A percentile compares a stretch with the other conserved stretches of the same genome.
phyloP scores from a whole-genome alignment of 2,888 invertebrate genomes.

The Netelia virgata region DNA sequence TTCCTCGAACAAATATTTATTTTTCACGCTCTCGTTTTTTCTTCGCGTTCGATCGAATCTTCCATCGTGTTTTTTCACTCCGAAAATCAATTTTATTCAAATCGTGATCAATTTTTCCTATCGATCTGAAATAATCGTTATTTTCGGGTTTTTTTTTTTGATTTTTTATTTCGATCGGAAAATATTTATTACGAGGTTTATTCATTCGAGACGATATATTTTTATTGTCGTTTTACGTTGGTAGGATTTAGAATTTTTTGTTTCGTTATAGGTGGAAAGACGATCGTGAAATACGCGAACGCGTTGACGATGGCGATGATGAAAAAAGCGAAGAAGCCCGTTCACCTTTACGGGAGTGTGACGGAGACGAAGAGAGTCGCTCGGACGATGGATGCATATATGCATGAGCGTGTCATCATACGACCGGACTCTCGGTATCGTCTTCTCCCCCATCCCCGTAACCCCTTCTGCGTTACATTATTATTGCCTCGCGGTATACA shows the following conservation, averaged over 20 bases:
- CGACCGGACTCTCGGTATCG: conserved; percentile 53
- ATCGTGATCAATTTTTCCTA: conserved; percentile 2
- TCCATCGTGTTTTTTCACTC: background rate
- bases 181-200: background rate
- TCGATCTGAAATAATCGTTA: background rate
- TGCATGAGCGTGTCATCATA: conserved; percentile 64
- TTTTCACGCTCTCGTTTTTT: conserved; percentile 66
- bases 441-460: background rate
- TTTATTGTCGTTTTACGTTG: background rate
- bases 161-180: background rate
- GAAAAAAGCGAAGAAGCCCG: conserved; percentile 55
- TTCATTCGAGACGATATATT: background rate
- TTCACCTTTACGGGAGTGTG: conserved; percentile 57
- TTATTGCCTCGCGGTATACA: background rate
- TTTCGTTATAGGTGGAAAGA: background rate
- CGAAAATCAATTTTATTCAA: background rate
- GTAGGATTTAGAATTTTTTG: background rate
- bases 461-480: conserved; percentile 37
- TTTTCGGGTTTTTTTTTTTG: conserved; percentile 12
- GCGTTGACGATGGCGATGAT: conserved; percentile 36
- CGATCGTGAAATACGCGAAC: background rate
- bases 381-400: conserved; percentile 58
- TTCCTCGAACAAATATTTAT: conserved; percentile 76
- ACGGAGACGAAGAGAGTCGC: conserved; percentile 25
- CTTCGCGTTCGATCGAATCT: background rate